Evolutionary conservation across 2,113 vertebrate species (phyloP).

Genomic region (Anas platyrhynchos): DNA sequence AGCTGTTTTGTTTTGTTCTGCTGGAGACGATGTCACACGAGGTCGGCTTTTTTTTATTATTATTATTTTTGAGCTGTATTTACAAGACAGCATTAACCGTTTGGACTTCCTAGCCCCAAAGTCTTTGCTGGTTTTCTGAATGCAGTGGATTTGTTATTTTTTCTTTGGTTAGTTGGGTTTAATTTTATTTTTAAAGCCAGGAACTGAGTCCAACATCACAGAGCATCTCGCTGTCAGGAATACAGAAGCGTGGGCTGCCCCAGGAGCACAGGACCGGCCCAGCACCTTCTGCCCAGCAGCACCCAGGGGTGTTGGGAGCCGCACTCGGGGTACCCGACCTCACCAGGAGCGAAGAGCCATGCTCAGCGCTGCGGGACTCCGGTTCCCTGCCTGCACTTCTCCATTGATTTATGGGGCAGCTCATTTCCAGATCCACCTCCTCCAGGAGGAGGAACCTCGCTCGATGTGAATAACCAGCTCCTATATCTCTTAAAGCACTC

Average conservation of each 20-base stretch:
- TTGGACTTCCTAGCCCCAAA: not conserved
- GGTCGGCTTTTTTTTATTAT: not conserved
- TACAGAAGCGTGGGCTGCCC: no score
- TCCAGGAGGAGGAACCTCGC: conserved; percentile 43
- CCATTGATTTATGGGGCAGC: conserved; percentile 56
- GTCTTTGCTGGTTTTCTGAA: not conserved
- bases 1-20: conserved; percentile 15
- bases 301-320: no score
- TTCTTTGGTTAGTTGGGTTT: not conserved
- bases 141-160: not conserved
- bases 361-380: conserved; percentile 12
- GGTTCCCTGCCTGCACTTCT: conserved; percentile 4
- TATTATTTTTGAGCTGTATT: not conserved
- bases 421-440: conserved; percentile 50
- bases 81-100: conserved; percentile 19
- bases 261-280: no score
- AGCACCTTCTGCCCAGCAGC: no score
- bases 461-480: not conserved
- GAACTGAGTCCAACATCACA: not conserved
- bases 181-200: not conserved
- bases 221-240: no score
- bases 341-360: not conserved
- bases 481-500: conserved; percentile 28
- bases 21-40: not conserved
- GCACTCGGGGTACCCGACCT: not conserved